A percentile compares a stretch with the other conserved stretches of the same genome.
Conservation (phyloP, 2,888 invertebrate genomes). For the Cephus runcator region DNA sequence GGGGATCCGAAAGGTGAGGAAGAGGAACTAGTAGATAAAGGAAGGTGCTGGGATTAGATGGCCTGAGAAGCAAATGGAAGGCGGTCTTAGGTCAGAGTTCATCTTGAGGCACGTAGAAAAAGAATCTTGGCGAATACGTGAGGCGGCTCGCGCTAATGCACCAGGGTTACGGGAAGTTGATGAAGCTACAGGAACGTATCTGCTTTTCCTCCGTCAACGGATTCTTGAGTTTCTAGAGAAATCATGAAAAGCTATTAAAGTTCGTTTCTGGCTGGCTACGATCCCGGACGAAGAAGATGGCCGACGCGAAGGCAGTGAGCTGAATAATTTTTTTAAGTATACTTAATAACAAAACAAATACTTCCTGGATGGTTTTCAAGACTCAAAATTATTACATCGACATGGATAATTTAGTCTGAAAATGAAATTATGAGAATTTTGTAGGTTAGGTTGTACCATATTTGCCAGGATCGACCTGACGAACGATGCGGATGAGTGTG, state of each 20-base stretch:
- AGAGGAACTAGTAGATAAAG: neutral
- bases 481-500: neutral
- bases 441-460: neutral
- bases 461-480: neutral
- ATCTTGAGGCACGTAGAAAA: neutral
- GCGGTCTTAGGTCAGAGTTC: neutral
- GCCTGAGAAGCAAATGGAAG: neutral
- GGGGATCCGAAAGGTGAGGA: neutral
- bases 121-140: slow-evolving; percentile 11
- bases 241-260: neutral
- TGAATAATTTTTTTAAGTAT: neutral
- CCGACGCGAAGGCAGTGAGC: neutral
- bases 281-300: neutral
- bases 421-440: neutral
- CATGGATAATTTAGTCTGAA: neutral
- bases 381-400: neutral
- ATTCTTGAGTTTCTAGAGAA: neutral
- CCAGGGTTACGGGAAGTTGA: neutral
- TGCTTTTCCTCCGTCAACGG: neutral
- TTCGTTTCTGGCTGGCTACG: neutral
- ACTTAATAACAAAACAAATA: neutral
- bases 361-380: neutral
- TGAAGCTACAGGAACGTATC: neutral
- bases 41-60: neutral
- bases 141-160: slow-evolving; percentile 2